Evolutionary conservation across 2,113 vertebrate species (phyloP), one percentile per base, ranked within the genome.

Genomic region (Manacus vitellinus): DNA sequence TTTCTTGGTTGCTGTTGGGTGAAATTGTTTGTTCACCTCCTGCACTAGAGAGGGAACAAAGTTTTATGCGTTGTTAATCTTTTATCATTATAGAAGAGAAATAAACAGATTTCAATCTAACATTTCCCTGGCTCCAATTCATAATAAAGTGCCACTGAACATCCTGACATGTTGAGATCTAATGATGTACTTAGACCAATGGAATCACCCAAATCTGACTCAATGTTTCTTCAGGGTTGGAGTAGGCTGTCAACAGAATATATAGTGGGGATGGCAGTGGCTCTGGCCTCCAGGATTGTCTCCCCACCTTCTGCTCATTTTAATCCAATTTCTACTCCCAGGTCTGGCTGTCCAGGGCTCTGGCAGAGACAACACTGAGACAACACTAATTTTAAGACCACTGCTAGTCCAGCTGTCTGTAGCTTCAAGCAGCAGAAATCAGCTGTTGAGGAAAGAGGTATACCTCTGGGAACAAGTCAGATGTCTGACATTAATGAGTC

Each of bases 1-100:
- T 70, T 74, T 90, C 85, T 89, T 87, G 88, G 66, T 44, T 93
- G 74, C 67, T 93, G 83, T 92, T 3, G 0, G 52, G 33, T 91
- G 76, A 94, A 95, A 96, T 58, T 89, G 49, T 77, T 91, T 94
- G 27, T 56, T 95, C 33, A 23, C 61, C 65, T 86, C 65, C 56
- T 87, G 52, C 16, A 10, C 44, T 72, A 54, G n/a, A 87, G 25
- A 80, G 27, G 31, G 37, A 94, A 55, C 33, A 85, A 75, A 91
- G 56, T 21, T 80, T 80, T 84, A 51, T 56, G 22, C n/a, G 7
- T 67, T 78, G 65, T 72, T 80, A 59, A 70, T 73, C 47, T 74
- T 88, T 67, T 63, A 56, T 61, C 70, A 74, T 35, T 4, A 10
- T 24, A 27, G 41, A 66, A 92, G 24, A 85, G 39, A 84, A 81